Evolutionary conservation across 2,797 vertebrate species (phyloP), one percentile per base, ranked within the genome.

Genomic region (Odontamblyopus lacepedii): DNA sequence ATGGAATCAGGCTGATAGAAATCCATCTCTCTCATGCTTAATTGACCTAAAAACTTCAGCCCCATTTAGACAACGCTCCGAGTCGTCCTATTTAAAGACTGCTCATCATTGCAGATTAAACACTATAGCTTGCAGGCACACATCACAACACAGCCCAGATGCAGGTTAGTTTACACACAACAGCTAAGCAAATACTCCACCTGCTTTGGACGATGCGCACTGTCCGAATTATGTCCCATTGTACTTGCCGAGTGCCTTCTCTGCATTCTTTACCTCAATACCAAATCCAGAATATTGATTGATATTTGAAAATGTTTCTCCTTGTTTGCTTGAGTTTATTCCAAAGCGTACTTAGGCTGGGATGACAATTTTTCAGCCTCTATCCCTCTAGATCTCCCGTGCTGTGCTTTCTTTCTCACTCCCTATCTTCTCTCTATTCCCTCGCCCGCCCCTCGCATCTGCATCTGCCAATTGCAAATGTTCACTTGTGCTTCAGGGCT

Each of bases 1-100:
- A 30, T 30, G 15, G 57, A 60, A 60, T 29, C 27, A 60, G 8
- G 57, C 70, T 12, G 59, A 53, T 77, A 75, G 74, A 76, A 77
- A 16, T 64, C 55, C 73, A 26, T 74, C 75, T 70, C 62, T 64
- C 67, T 63, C 73, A 81, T 50, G 67, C 67, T 26, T 78, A 84
- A 85, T 8, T 90, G 91, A 90, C 90, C 90, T 85, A 87, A 88
- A 91, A 92, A 88, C 81, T 80, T 60, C 76, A 72, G 81, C 89
- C 85, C 88, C 85, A 87, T 88, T 91, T 90, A 92, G 89, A 88
- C 83, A 76, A 79, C 66, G 81, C 85, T 88, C 83, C 85, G 80
- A 87, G 80, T 87, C 85, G 89, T 87, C 88, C 89, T 84, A 91
- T 80, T 88, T 91, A 86, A 88, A 91, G 62, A 75, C 72, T 72